phyloP scores from a whole-genome alignment of 2,797 vertebrate genomes.

The Pseudocheirus occidentalis region DNA sequence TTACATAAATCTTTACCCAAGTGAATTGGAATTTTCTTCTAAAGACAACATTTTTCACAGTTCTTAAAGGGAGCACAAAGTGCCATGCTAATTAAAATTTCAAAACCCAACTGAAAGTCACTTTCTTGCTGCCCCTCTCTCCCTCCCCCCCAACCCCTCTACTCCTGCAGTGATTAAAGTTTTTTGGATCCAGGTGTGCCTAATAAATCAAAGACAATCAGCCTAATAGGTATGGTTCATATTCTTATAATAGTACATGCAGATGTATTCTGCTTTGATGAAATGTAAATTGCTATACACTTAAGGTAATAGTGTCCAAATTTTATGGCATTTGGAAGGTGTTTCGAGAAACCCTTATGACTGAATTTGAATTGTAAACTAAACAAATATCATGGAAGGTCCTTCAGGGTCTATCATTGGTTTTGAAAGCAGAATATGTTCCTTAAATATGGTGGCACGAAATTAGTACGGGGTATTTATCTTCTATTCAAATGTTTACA shows the following conservation, averaged over 20 bases:
- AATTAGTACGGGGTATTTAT: background rate
- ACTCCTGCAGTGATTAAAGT: background rate
- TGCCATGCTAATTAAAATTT: background rate
- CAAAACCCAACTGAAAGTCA: background rate
- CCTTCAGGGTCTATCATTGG: background rate
- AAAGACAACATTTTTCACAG: slow-evolving; percentile 13
- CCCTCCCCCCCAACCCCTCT: no score
- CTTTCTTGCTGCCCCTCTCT: background rate
- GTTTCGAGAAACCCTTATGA: background rate
- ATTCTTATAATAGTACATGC: background rate
- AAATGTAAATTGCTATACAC: background rate
- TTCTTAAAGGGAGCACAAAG: slow-evolving; percentile 6
- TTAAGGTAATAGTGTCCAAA: background rate
- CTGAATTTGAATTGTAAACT: background rate
- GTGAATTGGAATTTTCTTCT: background rate
- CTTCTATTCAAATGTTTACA: background rate
- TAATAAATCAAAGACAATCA: background rate
- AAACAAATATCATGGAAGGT: background rate
- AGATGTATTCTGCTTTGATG: background rate
- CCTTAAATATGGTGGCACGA: background rate
- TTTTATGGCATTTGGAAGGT: background rate
- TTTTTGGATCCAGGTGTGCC: background rate
- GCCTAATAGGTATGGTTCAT: background rate
- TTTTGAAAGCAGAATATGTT: background rate
- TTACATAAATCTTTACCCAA: background rate